phyloP scores from a whole-genome alignment of 2,888 invertebrate genomes.

The Caenorhabditis imperialis region DNA sequence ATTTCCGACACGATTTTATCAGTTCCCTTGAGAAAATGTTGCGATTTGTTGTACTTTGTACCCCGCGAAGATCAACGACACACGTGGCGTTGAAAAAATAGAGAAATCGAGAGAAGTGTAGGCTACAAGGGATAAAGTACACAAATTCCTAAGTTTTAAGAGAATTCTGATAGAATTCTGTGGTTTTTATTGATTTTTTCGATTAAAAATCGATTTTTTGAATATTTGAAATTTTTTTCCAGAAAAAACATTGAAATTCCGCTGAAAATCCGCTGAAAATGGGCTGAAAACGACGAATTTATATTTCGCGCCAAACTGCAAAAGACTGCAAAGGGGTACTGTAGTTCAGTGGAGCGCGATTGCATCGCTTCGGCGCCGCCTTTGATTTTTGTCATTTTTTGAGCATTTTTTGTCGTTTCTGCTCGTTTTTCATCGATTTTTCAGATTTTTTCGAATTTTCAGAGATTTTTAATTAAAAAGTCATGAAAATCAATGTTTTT shows the following conservation, averaged over 20 bases:
- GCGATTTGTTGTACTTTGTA: background rate
- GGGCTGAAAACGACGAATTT: background rate
- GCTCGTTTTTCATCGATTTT: background rate
- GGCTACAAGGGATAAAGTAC: too few relatives aligned
- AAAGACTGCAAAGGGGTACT: slow-evolving; percentile 1
- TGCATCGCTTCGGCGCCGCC: background rate
- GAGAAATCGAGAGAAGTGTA: background rate
- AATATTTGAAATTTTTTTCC: background rate
- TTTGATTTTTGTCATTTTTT: slow-evolving; percentile 6
- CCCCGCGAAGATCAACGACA: too few relatives aligned
- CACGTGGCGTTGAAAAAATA: background rate
- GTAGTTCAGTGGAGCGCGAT: slow-evolving; percentile 13
- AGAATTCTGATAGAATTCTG: too few relatives aligned
- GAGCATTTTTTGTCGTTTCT: background rate
- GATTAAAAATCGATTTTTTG: too few relatives aligned
- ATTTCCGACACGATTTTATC: too few relatives aligned
- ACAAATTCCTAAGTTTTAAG: too few relatives aligned
- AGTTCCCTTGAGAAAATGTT: background rate
- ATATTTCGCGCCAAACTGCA: background rate
- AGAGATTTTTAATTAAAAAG: background rate
- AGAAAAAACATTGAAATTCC: background rate
- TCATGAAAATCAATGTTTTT: too few relatives aligned
- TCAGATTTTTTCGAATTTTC: background rate
- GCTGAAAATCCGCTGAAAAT: background rate
- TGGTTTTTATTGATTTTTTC: too few relatives aligned